These are phyloP conservation scores for Aphelocoma coerulescens DNA, from an alignment of 2,113 vertebrate genomes.

Conservation along the genomic window DNA sequence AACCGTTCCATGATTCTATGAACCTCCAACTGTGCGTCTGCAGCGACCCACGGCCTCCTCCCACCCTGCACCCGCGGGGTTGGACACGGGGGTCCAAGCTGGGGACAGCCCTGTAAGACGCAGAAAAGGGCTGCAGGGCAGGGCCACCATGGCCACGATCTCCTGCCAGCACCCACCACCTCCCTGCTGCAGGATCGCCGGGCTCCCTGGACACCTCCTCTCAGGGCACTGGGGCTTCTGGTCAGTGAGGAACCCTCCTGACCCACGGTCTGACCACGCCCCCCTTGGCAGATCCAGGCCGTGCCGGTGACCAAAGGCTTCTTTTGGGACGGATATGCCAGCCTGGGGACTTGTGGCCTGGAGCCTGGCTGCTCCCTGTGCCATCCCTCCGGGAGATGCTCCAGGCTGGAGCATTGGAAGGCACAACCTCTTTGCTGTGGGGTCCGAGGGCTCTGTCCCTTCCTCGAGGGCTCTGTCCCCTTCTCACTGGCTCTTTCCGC, in stretches of 20 bases:
- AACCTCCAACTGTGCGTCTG: not conserved
- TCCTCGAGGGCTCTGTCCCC: not conserved
- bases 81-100: not conserved
- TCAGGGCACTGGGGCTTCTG: not conserved
- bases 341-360: not conserved
- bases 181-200: rapidly evolving
- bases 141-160: not conserved
- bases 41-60: rapidly evolving
- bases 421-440: not conserved
- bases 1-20: not conserved
- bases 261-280: rapidly evolving
- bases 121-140: not conserved
- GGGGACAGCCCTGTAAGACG: not conserved
- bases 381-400: not conserved
- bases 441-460: not conserved
- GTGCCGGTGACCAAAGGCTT: rapidly evolving
- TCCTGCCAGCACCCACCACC: not conserved
- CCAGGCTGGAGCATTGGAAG: not conserved
- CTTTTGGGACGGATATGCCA: not conserved
- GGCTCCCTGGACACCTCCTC: not conserved
- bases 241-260: not conserved
- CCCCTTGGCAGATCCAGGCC: not conserved
- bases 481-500: not conserved
- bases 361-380: not conserved
- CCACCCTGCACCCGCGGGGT: not conserved